phyloP scores from a whole-genome alignment of 2,113 vertebrate species.

The Bos javanicus region DNA sequence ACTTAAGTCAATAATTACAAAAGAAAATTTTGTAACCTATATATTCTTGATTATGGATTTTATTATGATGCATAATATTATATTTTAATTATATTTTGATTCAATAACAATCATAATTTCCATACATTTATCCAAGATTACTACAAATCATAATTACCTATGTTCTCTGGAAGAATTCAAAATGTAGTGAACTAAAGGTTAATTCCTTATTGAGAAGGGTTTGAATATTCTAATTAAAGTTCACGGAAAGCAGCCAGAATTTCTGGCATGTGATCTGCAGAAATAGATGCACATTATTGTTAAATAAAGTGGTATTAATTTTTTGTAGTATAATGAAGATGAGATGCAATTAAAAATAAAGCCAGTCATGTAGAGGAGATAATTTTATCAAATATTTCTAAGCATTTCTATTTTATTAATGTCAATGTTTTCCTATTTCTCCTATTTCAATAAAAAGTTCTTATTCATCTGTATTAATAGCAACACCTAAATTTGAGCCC shows the following conservation, averaged over 20 bases:
- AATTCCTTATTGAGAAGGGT: not conserved
- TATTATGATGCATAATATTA: not conserved
- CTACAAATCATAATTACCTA: not conserved
- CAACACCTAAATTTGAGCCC: not conserved
- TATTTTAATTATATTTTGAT: not conserved
- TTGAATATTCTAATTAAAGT: constrained; percentile 54
- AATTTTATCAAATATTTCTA: constrained; percentile 35
- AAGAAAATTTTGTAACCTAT: not conserved
- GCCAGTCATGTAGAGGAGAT: not conserved
- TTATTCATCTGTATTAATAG: not conserved
- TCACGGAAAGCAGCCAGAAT: not conserved
- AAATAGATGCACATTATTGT: not conserved
- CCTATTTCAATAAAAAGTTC: not conserved
- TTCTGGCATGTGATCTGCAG: not conserved
- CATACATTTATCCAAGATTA: not conserved
- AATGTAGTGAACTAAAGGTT: not conserved
- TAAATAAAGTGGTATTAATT: not conserved
- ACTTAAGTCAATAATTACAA: not conserved
- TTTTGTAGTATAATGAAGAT: not conserved
- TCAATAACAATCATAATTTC: not conserved
- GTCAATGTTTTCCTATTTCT: not conserved
- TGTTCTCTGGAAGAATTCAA: not conserved
- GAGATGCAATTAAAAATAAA: constrained; percentile 18
- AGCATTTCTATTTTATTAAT: not conserved
- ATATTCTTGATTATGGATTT: not conserved